Evolutionary conservation across 2,888 invertebrate species (phyloP).

Genomic region (Drosophila ustulata): DNA sequence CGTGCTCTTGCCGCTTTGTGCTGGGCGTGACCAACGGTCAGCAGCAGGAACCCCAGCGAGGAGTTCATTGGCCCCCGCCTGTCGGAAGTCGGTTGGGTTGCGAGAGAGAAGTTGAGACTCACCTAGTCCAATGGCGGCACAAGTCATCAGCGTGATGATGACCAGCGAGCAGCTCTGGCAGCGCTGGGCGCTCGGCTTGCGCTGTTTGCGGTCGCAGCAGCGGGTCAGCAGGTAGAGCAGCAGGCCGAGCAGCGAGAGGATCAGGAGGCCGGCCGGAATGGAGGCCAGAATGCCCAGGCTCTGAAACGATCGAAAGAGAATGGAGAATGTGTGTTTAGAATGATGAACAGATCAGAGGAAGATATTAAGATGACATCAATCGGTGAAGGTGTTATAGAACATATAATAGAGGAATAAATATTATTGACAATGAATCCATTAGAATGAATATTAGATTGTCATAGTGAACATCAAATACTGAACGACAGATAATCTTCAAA

Average conservation of each 20-base stretch:
- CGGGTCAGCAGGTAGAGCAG: constrained; percentile 96
- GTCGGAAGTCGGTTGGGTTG: neutral
- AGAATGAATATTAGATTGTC: no score
- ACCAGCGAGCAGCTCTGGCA: constrained; percentile 85
- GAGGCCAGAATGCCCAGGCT: constrained; percentile 96
- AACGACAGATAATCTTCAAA: no score
- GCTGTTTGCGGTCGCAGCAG: constrained; percentile 97
- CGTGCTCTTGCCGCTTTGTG: constrained; percentile 37
- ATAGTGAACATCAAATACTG: no score
- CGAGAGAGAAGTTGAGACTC: constrained; percentile 57
- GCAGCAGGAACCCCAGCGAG: neutral
- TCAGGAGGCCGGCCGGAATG: constrained; percentile 96
- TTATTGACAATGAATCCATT: no score
- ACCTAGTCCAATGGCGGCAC: constrained; percentile 94
- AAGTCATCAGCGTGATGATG: constrained; percentile 91
- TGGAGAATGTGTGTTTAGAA: neutral
- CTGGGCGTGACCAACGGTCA: constrained; percentile 35
- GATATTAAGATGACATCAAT: no score
- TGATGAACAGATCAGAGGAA: neutral
- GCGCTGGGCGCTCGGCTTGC: constrained; percentile 86
- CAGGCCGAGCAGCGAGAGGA: constrained; percentile 94
- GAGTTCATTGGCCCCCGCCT: constrained; percentile 52
- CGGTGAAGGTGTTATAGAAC: no score
- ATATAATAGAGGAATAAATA: no score
- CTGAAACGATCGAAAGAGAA: constrained; percentile 86